phyloP scores from a whole-genome alignment of 2,113 vertebrate species.

The Centropristis striata region DNA sequence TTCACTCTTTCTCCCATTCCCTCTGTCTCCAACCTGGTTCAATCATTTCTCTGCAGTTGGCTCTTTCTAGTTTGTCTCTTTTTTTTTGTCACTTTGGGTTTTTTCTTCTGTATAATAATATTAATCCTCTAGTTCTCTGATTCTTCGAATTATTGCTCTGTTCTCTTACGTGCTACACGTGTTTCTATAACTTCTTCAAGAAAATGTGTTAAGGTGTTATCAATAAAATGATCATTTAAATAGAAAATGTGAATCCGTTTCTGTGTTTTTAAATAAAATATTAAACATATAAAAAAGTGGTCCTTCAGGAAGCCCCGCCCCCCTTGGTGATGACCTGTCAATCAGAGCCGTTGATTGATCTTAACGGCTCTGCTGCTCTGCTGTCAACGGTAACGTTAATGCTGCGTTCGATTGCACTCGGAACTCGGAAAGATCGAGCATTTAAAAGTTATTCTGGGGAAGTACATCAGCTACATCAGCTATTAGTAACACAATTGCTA shows the following conservation, averaged over 20 bases:
- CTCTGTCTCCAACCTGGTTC: conserved; percentile 57
- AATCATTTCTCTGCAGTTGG: conserved; percentile 69
- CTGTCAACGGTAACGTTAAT: too few species aligned
- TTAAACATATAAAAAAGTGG: too few species aligned
- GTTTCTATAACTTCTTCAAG: conserved; percentile 85
- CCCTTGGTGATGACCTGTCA: too few species aligned
- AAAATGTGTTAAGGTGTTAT: conserved; percentile 84
- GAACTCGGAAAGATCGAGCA: too few species aligned
- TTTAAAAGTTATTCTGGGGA: too few species aligned
- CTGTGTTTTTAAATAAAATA: too few species aligned
- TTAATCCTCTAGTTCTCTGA: conserved; percentile 78
- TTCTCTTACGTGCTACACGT: conserved; percentile 83
- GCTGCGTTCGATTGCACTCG: too few species aligned
- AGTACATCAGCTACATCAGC: too few species aligned
- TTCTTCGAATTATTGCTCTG: conserved; percentile 82
- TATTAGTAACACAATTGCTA: too few species aligned
- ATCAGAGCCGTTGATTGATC: too few species aligned
- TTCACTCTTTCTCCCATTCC: conserved; percentile 51
- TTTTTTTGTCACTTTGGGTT: conserved; percentile 74
- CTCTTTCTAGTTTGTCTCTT: conserved; percentile 68
- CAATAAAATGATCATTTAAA: conserved; percentile 85
- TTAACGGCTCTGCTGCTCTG: too few species aligned
- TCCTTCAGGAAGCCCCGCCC: too few species aligned
- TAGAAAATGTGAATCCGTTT: conserved; percentile 49
- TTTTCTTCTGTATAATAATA: conserved; percentile 76